Conservation (phyloP, 2,888 invertebrate genomes). For the Carpatolechia fugitivella region DNA sequence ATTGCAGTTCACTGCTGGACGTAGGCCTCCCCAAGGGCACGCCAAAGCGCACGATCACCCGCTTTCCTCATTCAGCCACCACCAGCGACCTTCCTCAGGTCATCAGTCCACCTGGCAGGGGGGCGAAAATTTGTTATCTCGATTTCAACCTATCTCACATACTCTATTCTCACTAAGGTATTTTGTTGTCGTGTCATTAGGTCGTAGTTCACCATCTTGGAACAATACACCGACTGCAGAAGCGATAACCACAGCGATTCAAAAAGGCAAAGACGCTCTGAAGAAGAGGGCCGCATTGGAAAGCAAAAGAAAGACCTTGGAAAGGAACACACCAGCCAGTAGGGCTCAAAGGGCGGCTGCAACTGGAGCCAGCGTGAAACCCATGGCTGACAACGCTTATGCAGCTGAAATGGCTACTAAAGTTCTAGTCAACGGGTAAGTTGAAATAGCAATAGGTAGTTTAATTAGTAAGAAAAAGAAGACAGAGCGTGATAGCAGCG, state of each 20-base stretch:
- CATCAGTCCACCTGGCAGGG: too few relatives aligned
- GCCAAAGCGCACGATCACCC: too few relatives aligned
- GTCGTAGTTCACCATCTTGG: conserved; percentile 43
- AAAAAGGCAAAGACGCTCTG: conserved; percentile 79
- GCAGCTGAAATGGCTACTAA: conserved; percentile 84
- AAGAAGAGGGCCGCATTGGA: conserved; percentile 78
- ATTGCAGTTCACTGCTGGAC: too few relatives aligned
- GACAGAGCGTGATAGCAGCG: conserved; percentile 85
- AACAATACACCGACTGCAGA: conserved; percentile 44
- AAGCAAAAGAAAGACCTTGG: conserved; percentile 59
- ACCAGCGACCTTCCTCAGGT: too few relatives aligned
- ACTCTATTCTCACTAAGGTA: too few relatives aligned
- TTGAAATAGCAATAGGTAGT: conserved; percentile 50
- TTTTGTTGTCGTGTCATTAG: too few relatives aligned
- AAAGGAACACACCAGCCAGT: conserved; percentile 80
- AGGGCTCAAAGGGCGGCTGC: conserved; percentile 85
- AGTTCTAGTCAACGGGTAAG: conserved; percentile 74
- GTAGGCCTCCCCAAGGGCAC: too few relatives aligned
- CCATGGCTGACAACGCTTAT: conserved; percentile 82
- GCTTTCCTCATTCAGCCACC: too few relatives aligned
- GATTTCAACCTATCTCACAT: too few relatives aligned
- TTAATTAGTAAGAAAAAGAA: conserved; percentile 65
- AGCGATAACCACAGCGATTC: conserved; percentile 70
- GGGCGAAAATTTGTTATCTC: too few relatives aligned
- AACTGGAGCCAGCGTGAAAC: conserved; percentile 79